Conservation (phyloP, 2,888 invertebrate genomes). For the Drosophila yooni region DNA sequence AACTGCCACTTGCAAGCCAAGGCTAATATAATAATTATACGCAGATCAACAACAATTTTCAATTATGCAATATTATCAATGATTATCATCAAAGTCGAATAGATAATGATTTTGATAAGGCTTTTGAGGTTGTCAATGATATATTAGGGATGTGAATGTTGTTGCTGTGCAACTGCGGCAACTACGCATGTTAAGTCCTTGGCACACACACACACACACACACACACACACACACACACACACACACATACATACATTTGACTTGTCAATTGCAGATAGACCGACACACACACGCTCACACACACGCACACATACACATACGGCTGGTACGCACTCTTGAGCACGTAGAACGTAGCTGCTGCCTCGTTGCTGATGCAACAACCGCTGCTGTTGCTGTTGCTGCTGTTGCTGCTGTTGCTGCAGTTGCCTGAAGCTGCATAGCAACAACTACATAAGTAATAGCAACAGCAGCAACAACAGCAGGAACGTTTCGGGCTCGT, state of each 20-base stretch:
- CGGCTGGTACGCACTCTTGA: conserved; percentile 66
- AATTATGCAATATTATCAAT: background rate
- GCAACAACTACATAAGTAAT: conserved; percentile 7
- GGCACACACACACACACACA: conserved; percentile 27
- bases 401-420: conserved; percentile 6
- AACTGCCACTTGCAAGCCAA: background rate
- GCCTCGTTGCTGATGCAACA: conserved; percentile 9
- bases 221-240: conserved; percentile 14
- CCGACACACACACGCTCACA: conserved; percentile 2
- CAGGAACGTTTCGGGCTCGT: conserved; percentile 45
- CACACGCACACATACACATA: conserved; percentile 19
- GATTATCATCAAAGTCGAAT: background rate
- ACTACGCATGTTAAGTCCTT: conserved; percentile 65
- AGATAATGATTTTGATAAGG: conserved; percentile 8
- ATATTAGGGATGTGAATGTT: conserved; percentile 3
- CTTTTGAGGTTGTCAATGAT: conserved; percentile 7
- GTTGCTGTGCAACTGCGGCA: conserved; percentile 37
- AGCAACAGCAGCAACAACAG: conserved; percentile 25
- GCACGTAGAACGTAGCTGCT: conserved; percentile 62
- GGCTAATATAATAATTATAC: background rate
- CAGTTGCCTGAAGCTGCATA: conserved; percentile 21
- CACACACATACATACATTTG: conserved; percentile 30
- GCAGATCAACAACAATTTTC: background rate
- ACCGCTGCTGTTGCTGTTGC: conserved; percentile 3
- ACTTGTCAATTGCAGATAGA: conserved; percentile 61